Percentiles rank a stretch among this genome's conserved stretches.
Evolutionary conservation across 2,797 vertebrate genomes (phyloP).

Genomic region (Parotocinclus haroldoi): DNA sequence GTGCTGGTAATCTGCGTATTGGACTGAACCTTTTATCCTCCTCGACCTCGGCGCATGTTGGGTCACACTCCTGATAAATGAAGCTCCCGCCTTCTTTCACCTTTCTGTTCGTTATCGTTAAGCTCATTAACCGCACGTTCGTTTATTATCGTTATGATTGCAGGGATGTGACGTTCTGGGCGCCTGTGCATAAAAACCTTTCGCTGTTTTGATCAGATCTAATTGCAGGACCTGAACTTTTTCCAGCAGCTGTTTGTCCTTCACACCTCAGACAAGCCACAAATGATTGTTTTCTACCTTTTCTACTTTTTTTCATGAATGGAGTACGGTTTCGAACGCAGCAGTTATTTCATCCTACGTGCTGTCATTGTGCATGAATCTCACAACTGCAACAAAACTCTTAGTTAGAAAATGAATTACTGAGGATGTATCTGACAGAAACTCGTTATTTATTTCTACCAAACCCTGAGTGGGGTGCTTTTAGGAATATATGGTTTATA

Average conservation of each 20-base stretch:
- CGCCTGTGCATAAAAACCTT: neutral
- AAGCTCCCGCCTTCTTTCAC: neutral
- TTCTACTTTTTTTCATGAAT: too few species aligned
- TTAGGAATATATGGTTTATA: too few species aligned
- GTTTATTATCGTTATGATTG: slow-evolving; percentile 1
- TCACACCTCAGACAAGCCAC: too few species aligned
- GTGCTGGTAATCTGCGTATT: neutral
- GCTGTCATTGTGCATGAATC: too few species aligned
- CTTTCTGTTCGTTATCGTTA: neutral
- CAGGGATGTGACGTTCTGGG: neutral
- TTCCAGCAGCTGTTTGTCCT: slow-evolving; percentile 4
- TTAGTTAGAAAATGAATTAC: too few species aligned
- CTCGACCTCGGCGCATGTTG: neutral
- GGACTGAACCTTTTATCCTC: slow-evolving; percentile 6
- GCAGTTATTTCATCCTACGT: too few species aligned
- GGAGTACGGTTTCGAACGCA: too few species aligned
- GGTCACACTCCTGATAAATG: neutral
- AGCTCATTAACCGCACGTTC: slow-evolving; percentile 8
- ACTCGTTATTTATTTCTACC: too few species aligned
- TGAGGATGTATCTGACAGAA: too few species aligned
- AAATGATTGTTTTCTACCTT: too few species aligned
- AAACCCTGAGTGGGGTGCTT: too few species aligned
- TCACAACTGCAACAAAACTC: too few species aligned
- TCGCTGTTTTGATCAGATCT: slow-evolving; percentile 5
- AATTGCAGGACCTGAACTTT: slow-evolving; percentile 2